Evolutionary conservation across 2,113 vertebrate genomes (phyloP), one percentile per base, ranked within the genome.

Genomic region (Rhinoptilus africanus): DNA sequence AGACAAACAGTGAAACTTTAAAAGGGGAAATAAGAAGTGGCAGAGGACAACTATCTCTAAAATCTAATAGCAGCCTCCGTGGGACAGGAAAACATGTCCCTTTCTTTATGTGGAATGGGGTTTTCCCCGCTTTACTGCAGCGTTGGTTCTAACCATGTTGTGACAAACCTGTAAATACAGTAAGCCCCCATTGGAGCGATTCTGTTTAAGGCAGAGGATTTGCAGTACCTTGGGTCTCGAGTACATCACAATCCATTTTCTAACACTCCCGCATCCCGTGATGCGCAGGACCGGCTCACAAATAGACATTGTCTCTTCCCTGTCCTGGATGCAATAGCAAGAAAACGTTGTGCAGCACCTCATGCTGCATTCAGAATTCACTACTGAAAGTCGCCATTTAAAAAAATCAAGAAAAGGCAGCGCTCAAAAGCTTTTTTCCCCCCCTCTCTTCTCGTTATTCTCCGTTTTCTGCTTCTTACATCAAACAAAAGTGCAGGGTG

Each of bases 1-100:
- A 97, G 94, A 97, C 89, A 97, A 97, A 96, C 67, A 96, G 82
- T 48, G 94, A 96, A 96, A 97, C 88, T 95, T 92, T 87, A 84
- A 96, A 97, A 96, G 77, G 85, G 88, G 89, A 91, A 97, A 94
- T 96, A 94, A 95, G 95, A 81, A 72, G 26, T 5, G 47, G 72
- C 81, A 90, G 83, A 94, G 83, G 97, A 91, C 83, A 94, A 45
- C 47, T 74, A 20, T 85, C 72, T 92, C 76, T 84, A 90, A 93
- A 96, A 93, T 62, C 88, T 63, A 59, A 71, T 18, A 85, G 74
- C 92, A 95, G 73, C 26, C 78, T 92, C 85, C 1, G 2, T 84
- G 88, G 81, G 81, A 81, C 77, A 74, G 77, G 48, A 85, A 59
- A 94, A 56, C 8, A 2, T 17, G 34, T 23, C 10, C 0, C 8